Evolutionary conservation across 2,113 vertebrate genomes (phyloP).

Genomic region (Lontra canadensis): DNA sequence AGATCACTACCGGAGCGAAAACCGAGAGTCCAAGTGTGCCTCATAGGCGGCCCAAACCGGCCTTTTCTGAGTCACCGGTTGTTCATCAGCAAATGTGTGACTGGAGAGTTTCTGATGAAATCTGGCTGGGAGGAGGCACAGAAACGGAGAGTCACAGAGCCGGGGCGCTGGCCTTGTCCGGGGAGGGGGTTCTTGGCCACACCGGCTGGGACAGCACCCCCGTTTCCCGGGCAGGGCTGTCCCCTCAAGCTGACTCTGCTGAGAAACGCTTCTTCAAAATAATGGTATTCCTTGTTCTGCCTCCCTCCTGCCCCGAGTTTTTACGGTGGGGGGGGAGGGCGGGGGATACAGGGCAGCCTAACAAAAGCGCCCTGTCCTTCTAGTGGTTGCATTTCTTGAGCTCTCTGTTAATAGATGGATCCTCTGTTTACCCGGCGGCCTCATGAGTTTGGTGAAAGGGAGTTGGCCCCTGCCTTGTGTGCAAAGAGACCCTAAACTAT

Average conservation of each 20-base stretch:
- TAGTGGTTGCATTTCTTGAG: neutral
- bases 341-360: neutral
- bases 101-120: neutral
- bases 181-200: neutral
- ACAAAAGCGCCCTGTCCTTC: neutral
- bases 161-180: neutral
- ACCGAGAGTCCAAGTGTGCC: neutral
- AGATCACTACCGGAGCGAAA: neutral
- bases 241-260: neutral
- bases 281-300: neutral
- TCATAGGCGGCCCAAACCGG: neutral
- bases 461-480: neutral
- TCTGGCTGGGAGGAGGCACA: neutral
- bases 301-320: neutral
- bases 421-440: neutral
- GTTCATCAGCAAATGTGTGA: neutral
- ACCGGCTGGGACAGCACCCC: accelerated
- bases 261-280: neutral
- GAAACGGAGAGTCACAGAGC: neutral
- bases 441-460: neutral
- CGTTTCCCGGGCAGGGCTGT: neutral
- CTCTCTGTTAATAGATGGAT: neutral
- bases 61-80: neutral
- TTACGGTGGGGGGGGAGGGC: neutral
- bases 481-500: neutral